phyloP scores from a whole-genome alignment of 1,140 invertebrate genomes.

The Pseudomyrmex flavicornis region DNA sequence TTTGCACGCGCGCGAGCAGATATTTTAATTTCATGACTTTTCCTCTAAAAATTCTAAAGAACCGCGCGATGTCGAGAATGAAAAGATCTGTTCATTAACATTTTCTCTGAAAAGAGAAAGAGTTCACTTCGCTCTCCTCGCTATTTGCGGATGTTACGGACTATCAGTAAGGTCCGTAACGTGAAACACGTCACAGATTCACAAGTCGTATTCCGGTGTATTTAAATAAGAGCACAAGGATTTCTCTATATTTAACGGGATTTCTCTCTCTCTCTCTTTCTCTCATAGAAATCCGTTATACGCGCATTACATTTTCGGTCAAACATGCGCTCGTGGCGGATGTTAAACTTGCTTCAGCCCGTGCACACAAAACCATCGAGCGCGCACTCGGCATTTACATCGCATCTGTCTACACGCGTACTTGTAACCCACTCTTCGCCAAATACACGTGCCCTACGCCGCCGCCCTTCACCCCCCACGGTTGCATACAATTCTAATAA shows the following conservation, averaged over 20 bases:
- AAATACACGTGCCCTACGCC: constrained; percentile 14
- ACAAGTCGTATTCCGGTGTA: background rate
- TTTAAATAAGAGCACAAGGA: background rate
- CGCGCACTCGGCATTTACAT: constrained; percentile 41
- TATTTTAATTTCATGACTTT: too few relatives aligned
- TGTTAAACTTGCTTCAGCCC: constrained; percentile 50
- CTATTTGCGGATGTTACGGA: background rate
- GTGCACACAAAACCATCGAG: constrained; percentile 49
- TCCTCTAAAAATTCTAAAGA: too few relatives aligned
- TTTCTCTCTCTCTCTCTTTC: too few relatives aligned
- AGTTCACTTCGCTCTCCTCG: too few relatives aligned
- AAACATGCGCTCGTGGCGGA: constrained; percentile 39
- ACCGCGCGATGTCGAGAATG: too few relatives aligned
- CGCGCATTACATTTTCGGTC: constrained; percentile 40
- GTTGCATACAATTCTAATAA: constrained; percentile 31
- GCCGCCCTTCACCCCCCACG: background rate
- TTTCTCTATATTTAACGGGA: background rate
- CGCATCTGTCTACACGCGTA: constrained; percentile 36
- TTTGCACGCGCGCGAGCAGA: too few relatives aligned
- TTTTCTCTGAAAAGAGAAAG: too few relatives aligned
- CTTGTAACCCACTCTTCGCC: constrained; percentile 50
- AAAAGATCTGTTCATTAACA: too few relatives aligned
- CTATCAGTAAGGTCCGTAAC: background rate
- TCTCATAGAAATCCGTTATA: constrained; percentile 1
- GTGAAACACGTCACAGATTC: background rate